Evolutionary conservation across 2,113 vertebrate genomes (phyloP).

Genomic region (Condylura cristata): DNA sequence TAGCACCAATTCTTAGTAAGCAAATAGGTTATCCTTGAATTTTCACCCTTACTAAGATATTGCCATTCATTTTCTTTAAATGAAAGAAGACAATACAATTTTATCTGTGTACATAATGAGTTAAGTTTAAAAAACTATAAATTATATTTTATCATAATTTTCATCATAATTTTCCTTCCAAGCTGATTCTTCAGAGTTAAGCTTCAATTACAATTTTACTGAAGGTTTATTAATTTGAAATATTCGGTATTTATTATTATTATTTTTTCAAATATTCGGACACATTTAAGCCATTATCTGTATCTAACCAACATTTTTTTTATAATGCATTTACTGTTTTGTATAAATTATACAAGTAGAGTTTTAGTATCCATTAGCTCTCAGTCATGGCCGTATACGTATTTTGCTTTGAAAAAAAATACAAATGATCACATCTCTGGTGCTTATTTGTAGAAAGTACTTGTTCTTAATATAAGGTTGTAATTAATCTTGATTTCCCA

Average conservation of each 20-base stretch:
- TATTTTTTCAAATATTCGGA: conserved; percentile 3
- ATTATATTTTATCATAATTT: neutral
- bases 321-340: conserved; percentile 5
- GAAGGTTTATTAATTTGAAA: neutral
- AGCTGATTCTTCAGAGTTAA: neutral
- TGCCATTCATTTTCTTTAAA: neutral
- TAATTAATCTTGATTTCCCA: conserved; percentile 76
- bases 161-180: neutral
- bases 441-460: conserved; percentile 50
- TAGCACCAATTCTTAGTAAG: neutral
- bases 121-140: neutral
- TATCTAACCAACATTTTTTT: neutral
- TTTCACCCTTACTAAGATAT: neutral
- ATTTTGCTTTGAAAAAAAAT: conserved; percentile 9
- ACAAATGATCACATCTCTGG: conserved; percentile 42
- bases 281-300: neutral
- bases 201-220: conserved; percentile 14
- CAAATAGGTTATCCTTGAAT: neutral
- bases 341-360: conserved; percentile 63
- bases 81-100: neutral
- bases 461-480: conserved; percentile 55
- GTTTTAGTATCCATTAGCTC: conserved; percentile 22
- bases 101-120: neutral
- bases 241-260: neutral
- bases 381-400: conserved; percentile 2